phyloP scores from a whole-genome alignment of 37 sponge, comb jelly and placozoan genomes.

The Aplysina aerophoba region DNA sequence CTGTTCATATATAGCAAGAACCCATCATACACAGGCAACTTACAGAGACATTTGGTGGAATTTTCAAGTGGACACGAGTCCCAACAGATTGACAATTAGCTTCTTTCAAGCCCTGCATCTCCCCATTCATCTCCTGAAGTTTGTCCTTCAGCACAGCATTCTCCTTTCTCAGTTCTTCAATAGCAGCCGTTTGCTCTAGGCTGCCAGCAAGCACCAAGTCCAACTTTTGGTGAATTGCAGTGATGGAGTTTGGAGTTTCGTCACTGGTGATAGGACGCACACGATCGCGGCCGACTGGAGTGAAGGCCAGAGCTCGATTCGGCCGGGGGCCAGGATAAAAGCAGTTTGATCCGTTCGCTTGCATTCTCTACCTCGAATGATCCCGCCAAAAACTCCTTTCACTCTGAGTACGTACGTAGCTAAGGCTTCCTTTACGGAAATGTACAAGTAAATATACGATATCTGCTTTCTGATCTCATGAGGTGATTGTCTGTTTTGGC shows the following conservation, averaged over 20 bases:
- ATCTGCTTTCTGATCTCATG: slow-evolving; percentile 11
- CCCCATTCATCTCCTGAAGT: background rate
- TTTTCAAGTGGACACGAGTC: slow-evolving; percentile 11
- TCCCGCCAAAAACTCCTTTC: slow-evolving; percentile 8
- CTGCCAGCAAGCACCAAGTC: slow-evolving; percentile 18
- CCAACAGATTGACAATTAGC: slow-evolving; percentile 14
- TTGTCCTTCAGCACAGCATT: slow-evolving; percentile 11
- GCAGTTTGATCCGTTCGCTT: slow-evolving; percentile 12
- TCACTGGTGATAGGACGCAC: slow-evolving; percentile 12
- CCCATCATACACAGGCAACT: slow-evolving; percentile 12
- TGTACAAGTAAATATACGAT: background rate
- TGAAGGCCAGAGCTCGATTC: slow-evolving; percentile 12
- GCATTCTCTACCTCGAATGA: slow-evolving; percentile 11
- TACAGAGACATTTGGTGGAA: slow-evolving; percentile 11
- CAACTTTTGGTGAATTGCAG: too few relatives aligned
- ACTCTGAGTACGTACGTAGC: background rate
- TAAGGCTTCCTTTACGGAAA: slow-evolving; percentile 11
- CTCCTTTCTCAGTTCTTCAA: background rate
- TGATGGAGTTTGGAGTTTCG: too few relatives aligned
- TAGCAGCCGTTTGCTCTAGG: slow-evolving; percentile 12
- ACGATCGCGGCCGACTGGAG: slow-evolving; percentile 13
- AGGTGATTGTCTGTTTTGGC: slow-evolving; percentile 8
- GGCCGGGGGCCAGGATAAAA: slow-evolving; percentile 5
- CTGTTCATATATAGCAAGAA: slow-evolving; percentile 10
- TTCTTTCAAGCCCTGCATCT: slow-evolving; percentile 12